These are phyloP conservation scores for Neodiprion virginianus DNA, from an alignment of 1,140 invertebrate species.

Conservation along the genomic window DNA sequence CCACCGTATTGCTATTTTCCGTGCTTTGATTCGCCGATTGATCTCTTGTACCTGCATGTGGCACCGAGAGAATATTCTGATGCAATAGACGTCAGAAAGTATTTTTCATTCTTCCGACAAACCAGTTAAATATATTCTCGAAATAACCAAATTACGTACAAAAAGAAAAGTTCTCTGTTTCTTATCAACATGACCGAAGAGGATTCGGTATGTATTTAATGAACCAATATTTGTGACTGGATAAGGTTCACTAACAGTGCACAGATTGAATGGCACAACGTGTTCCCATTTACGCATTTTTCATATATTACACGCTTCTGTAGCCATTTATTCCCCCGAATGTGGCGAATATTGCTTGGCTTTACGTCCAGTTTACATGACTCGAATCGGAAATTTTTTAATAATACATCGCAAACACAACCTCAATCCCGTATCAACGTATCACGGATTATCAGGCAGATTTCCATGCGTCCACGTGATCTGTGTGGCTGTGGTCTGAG, in stretches of 20 bases:
- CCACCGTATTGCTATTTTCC: background rate
- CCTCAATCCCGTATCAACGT: background rate
- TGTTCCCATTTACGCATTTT: constrained; percentile 13
- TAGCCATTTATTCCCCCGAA: background rate
- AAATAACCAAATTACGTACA: constrained; percentile 10
- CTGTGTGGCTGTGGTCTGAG: background rate
- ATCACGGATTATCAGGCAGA: background rate
- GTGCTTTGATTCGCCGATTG: background rate
- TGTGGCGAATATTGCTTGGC: background rate
- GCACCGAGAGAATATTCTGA: constrained; percentile 11
- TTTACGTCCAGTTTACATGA: background rate
- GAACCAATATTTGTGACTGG: background rate
- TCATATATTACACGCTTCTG: background rate
- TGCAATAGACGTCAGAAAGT: constrained; percentile 3
- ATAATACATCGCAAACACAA: background rate
- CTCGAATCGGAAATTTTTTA: background rate
- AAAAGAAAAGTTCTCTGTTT: constrained; percentile 40
- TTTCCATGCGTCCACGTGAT: background rate
- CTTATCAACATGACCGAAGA: constrained; percentile 43
- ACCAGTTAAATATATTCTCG: background rate
- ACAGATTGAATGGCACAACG: constrained; percentile 1
- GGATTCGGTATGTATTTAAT: constrained; percentile 39
- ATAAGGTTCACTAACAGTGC: background rate
- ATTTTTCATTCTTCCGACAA: background rate
- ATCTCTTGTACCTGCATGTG: constrained; percentile 14